These are phyloP conservation scores for Borostomias antarcticus DNA, from an alignment of 2,797 vertebrate species.

Conservation along the genomic window DNA sequence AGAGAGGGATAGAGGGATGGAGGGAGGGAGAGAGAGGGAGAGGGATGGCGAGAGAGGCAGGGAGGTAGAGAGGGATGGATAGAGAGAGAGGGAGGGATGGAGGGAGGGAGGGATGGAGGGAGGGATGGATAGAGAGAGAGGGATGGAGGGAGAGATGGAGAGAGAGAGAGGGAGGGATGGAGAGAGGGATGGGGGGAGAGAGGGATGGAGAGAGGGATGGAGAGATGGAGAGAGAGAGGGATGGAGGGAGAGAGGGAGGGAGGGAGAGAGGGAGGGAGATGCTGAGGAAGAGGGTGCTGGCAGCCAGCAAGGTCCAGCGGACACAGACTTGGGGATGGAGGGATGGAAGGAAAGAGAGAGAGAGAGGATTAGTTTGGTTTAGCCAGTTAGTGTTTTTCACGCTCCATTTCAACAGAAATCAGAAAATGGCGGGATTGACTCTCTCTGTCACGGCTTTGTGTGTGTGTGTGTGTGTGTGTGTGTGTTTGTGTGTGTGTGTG, in stretches of 20 bases:
- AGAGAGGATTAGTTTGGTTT: too few species aligned
- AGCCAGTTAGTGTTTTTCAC: too few species aligned
- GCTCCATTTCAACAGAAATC: constrained; percentile 71
- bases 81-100: neutral
- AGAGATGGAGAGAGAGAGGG: too few species aligned
- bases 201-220: constrained; percentile 78
- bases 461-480: neutral
- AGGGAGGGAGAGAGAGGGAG: neutral
- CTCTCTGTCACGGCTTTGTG: constrained; percentile 6
- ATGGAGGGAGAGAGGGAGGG: neutral
- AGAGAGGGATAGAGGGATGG: too few species aligned
- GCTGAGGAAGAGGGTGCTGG: constrained; percentile 78
- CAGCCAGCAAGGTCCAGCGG: too few species aligned
- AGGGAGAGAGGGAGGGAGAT: constrained; percentile 60
- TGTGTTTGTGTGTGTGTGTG: neutral
- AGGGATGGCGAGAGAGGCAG: constrained; percentile 40
- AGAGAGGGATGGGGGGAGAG: constrained; percentile 60
- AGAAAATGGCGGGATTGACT: neutral
- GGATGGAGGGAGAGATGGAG: too few species aligned
- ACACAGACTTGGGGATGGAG: too few species aligned
- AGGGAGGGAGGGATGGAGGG: constrained; percentile 74
- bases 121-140: constrained; percentile 50
- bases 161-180: too few species aligned
- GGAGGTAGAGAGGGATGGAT: too few species aligned
- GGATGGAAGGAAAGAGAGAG: too few species aligned